These are phyloP conservation scores for Platyscapa corneri DNA, from an alignment of 1,140 invertebrate genomes.

Conservation along the genomic window DNA sequence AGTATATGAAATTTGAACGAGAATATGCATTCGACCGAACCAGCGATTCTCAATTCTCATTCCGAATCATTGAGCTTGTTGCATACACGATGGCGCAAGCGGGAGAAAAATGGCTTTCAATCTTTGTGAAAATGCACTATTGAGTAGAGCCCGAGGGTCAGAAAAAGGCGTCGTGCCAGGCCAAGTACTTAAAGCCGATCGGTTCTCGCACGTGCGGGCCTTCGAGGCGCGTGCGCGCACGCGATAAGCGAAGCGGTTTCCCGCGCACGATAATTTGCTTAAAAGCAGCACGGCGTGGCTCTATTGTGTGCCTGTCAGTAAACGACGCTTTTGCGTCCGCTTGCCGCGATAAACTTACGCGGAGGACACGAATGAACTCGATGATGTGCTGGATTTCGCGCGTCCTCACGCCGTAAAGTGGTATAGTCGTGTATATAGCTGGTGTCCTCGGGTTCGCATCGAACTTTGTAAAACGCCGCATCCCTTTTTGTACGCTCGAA, in stretches of 20 bases:
- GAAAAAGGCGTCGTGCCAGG: too few relatives aligned
- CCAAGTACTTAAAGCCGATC: background rate
- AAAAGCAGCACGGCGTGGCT: background rate
- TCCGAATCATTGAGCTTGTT: background rate
- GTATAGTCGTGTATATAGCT: too few relatives aligned
- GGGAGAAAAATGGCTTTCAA: background rate
- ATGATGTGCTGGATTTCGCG: conserved; percentile 42
- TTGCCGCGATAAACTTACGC: conserved; percentile 4
- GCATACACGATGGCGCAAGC: background rate
- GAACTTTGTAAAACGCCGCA: too few relatives aligned
- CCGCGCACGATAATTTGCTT: conserved; percentile 5
- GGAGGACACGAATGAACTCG: conserved; percentile 28
- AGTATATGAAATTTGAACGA: too few relatives aligned
- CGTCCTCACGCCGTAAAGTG: background rate
- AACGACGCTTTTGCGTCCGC: background rate
- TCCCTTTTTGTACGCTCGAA: too few relatives aligned
- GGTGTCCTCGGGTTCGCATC: too few relatives aligned
- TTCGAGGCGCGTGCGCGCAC: background rate
- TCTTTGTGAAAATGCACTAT: background rate
- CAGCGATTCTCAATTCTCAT: background rate
- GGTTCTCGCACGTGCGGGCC: background rate
- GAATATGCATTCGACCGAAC: too few relatives aligned
- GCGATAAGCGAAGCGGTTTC: conserved; percentile 1
- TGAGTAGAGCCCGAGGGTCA: too few relatives aligned
- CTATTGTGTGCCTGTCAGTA: background rate